phyloP scores from a whole-genome alignment of 1,140 invertebrate species.

The Venturia canescens region DNA sequence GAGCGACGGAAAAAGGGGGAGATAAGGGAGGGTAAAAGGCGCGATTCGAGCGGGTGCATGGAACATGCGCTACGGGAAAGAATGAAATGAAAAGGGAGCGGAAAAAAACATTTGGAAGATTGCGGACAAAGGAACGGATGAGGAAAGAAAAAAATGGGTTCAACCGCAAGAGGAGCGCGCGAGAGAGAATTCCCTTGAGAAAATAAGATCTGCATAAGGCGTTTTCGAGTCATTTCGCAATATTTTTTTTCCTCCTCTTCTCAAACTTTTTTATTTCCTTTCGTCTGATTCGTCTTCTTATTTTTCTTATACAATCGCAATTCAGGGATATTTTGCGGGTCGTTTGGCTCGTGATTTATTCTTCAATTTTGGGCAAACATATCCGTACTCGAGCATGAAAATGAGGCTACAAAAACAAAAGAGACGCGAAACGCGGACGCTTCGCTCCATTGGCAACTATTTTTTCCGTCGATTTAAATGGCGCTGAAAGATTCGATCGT shows the following conservation, averaged over 20 bases:
- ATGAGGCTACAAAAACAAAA: too few relatives aligned
- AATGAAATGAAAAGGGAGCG: background rate
- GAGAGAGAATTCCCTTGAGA: slow-evolving; percentile 54
- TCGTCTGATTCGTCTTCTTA: background rate
- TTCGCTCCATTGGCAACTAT: too few relatives aligned
- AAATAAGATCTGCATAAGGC: slow-evolving; percentile 59
- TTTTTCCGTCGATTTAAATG: too few relatives aligned
- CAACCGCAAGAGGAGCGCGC: slow-evolving; percentile 49
- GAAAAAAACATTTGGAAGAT: slow-evolving; percentile 38
- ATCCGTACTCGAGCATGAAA: too few relatives aligned
- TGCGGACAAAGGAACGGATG: slow-evolving; percentile 50
- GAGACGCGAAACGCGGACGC: too few relatives aligned
- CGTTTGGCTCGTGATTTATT: too few relatives aligned
- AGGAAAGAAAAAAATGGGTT: slow-evolving; percentile 48
- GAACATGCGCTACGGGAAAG: background rate
- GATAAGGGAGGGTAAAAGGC: slow-evolving; percentile 3
- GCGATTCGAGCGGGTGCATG: too few relatives aligned
- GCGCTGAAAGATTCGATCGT: too few relatives aligned
- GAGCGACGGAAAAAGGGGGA: background rate
- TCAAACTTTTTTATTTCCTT: slow-evolving; percentile 19
- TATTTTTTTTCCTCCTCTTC: too few relatives aligned
- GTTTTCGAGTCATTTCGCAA: slow-evolving; percentile 63
- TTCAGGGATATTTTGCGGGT: too few relatives aligned
- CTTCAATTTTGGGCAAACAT: too few relatives aligned
- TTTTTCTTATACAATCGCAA: too few relatives aligned